Percentiles rank a stretch among this genome's conserved stretches.
phyloP scores from a whole-genome alignment of 2,888 invertebrate genomes.

The Boloria euphrosyne region DNA sequence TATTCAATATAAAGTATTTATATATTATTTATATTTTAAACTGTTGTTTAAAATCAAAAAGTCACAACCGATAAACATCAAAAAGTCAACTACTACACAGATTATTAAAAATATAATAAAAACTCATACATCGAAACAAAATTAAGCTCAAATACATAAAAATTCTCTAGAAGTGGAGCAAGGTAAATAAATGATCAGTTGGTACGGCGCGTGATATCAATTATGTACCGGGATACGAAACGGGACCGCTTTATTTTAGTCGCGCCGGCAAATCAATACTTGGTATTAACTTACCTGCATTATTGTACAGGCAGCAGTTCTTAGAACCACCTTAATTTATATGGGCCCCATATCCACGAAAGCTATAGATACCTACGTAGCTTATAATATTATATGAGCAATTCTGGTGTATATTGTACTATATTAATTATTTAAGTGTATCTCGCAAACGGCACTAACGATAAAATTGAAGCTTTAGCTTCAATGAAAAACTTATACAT shows the following conservation, averaged over 20 bases:
- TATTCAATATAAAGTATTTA: too few relatives aligned
- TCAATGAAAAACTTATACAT: too few relatives aligned
- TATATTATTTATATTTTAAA: too few relatives aligned
- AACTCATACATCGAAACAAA: not conserved
- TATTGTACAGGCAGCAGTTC: constrained; percentile 14
- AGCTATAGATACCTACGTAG: not conserved
- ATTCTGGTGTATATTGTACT: too few relatives aligned
- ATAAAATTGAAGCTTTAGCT: too few relatives aligned
- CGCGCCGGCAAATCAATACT: constrained; percentile 33
- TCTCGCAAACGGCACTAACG: too few relatives aligned
- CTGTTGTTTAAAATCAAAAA: too few relatives aligned
- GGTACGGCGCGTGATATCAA: constrained; percentile 50
- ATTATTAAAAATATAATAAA: not conserved
- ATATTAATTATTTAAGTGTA: too few relatives aligned
- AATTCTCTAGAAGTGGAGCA: constrained; percentile 29
- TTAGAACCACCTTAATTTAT: not conserved
- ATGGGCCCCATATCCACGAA: not conserved
- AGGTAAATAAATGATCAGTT: constrained; percentile 57
- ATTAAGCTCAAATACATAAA: not conserved
- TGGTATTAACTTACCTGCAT: constrained; percentile 26
- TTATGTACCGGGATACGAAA: constrained; percentile 52
- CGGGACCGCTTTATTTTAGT: constrained; percentile 52
- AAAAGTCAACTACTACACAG: too few relatives aligned
- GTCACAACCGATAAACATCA: too few relatives aligned
- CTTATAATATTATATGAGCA: too few relatives aligned